Evolutionary conservation across 2,113 vertebrate species (phyloP).

Genomic region (Rousettus leschenaultii): DNA sequence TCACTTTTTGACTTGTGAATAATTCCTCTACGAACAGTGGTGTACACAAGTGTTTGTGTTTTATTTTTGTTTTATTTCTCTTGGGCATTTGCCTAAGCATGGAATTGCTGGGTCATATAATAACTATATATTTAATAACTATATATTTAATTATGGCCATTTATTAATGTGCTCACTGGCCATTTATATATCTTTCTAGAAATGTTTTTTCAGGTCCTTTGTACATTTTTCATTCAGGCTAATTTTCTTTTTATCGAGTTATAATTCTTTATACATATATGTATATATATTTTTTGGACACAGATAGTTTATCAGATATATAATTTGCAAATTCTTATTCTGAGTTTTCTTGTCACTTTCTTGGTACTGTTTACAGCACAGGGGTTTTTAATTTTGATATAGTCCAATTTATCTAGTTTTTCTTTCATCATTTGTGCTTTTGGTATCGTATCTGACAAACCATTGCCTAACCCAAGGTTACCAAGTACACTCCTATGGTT

Average conservation of each 20-base stretch:
- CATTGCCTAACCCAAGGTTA: neutral
- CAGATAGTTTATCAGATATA: neutral
- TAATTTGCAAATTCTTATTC: neutral
- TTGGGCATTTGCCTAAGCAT: neutral
- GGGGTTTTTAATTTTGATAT: neutral
- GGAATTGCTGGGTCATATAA: neutral
- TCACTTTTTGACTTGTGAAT: neutral
- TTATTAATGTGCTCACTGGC: neutral
- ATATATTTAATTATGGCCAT: neutral
- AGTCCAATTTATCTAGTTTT: neutral
- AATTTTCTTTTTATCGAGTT: neutral
- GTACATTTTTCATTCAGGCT: neutral
- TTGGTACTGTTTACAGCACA: neutral
- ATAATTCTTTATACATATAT: neutral
- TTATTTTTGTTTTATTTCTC: neutral
- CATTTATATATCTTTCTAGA: neutral
- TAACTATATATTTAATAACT: neutral
- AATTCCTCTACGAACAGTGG: neutral
- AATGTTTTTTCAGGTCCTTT: neutral
- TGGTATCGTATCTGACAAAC: neutral
- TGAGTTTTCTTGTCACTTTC: neutral
- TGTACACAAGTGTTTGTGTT: neutral
- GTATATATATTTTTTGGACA: neutral
- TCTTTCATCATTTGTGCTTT: neutral
- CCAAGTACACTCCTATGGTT: neutral